phyloP scores from a whole-genome alignment of 2,888 invertebrate species.

The Tenthredo amoena region DNA sequence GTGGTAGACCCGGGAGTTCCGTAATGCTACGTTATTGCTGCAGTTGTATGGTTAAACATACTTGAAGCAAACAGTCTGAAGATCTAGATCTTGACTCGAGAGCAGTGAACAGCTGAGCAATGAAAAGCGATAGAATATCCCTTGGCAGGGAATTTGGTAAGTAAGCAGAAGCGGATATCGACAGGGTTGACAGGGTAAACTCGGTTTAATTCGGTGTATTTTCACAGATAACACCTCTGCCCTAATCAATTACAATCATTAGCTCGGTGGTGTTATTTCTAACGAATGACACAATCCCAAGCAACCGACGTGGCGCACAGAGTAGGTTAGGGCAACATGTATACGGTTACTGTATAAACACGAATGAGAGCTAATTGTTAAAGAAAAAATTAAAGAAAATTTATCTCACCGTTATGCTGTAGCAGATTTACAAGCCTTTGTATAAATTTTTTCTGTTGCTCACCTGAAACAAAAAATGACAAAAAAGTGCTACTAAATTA shows the following conservation, averaged over 20 bases:
- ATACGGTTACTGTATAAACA: neutral
- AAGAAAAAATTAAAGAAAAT: conserved; percentile 8
- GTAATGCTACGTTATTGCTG: neutral
- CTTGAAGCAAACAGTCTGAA: neutral
- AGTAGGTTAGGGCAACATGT: neutral
- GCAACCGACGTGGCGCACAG: neutral
- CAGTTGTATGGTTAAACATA: conserved; percentile 4
- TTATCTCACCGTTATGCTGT: conserved; percentile 43
- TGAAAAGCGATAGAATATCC: conserved; percentile 3
- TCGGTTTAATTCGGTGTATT: neutral
- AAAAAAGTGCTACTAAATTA: neutral
- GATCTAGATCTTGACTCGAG: neutral
- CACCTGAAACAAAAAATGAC: conserved; percentile 48
- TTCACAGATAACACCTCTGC: neutral
- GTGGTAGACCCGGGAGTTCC: conserved; percentile 1
- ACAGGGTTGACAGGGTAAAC: neutral
- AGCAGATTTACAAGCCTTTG: conserved; percentile 41
- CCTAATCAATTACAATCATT: neutral
- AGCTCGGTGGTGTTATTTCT: conserved; percentile 9
- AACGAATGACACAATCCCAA: conserved; percentile 10
- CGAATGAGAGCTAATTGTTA: neutral
- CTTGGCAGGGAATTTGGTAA: neutral
- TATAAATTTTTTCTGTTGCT: conserved; percentile 45
- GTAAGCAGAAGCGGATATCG: neutral
- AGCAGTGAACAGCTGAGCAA: neutral